A percentile compares a stretch with the other conserved stretches of the same genome.
Conservation (phyloP, 2,113 vertebrate species). For the Lophochroa leadbeateri region DNA sequence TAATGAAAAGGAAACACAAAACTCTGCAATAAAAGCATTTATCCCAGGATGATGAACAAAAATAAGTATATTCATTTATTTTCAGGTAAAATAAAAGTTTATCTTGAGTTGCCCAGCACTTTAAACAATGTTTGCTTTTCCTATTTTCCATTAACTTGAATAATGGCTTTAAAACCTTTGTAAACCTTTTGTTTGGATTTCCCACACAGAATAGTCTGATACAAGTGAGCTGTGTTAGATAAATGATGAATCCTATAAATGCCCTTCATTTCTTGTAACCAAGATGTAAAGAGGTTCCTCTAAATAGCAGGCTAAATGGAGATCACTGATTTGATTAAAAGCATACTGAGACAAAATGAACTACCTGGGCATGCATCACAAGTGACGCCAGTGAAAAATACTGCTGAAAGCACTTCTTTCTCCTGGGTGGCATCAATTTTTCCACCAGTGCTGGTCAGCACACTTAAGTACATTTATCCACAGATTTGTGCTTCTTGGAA, state of each 20-base stretch:
- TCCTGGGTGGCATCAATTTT: background rate
- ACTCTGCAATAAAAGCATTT: background rate
- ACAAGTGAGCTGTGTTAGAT: constrained; percentile 16
- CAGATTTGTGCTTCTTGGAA: background rate
- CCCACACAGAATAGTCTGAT: background rate
- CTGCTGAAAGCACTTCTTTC: background rate
- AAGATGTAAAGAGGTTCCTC: constrained; percentile 1
- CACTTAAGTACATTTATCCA: background rate
- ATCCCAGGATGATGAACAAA: background rate
- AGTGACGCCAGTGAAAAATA: constrained; percentile 27
- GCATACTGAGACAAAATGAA: constrained; percentile 23
- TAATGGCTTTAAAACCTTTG: constrained; percentile 41
- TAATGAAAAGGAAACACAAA: constrained; percentile 22
- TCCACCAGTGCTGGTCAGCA: background rate
- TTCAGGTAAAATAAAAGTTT: constrained; percentile 16
- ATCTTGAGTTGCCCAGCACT: background rate
- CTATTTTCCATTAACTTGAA: constrained; percentile 52
- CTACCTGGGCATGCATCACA: constrained; percentile 11
- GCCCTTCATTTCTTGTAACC: background rate
- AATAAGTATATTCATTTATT: background rate
- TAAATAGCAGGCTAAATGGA: constrained; percentile 53
- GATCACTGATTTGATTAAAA: constrained; percentile 40
- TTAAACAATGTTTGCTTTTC: background rate
- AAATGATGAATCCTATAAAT: constrained; percentile 7
- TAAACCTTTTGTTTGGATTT: constrained; percentile 55